A percentile compares a stretch with the other conserved stretches of the same genome.
Conservation (phyloP, 2,888 invertebrate genomes). For the Ashinkailepas kermadecensis region DNA sequence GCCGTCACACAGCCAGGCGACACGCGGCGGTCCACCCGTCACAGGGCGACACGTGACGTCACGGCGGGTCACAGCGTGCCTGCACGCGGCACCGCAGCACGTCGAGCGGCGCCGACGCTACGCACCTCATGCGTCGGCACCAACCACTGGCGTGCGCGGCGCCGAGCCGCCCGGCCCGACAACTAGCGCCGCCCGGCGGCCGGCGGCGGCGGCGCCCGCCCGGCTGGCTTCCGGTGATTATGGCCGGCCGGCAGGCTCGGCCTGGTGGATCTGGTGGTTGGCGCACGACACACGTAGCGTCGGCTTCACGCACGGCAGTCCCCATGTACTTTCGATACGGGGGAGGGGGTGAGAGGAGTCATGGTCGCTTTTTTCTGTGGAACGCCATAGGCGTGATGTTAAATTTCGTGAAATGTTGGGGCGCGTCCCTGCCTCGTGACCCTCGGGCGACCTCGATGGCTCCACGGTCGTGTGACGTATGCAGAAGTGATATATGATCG, state of each 20-base stretch:
- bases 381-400: too few relatives aligned
- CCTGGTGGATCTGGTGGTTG: neutral
- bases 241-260: neutral
- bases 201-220: neutral
- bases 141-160: neutral
- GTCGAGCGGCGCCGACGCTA: neutral
- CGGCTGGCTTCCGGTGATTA: constrained; percentile 6
- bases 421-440: too few relatives aligned
- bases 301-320: neutral
- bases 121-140: neutral
- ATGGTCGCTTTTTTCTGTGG: too few relatives aligned
- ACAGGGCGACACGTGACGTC: neutral
- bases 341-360: too few relatives aligned
- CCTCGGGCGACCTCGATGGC: too few relatives aligned
- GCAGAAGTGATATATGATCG: too few relatives aligned
- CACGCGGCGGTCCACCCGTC: neutral
- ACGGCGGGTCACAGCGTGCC: too few relatives aligned
- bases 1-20: too few relatives aligned
- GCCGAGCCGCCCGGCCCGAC: neutral
- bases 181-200: neutral
- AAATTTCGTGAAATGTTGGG: too few relatives aligned
- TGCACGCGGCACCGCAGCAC: too few relatives aligned
- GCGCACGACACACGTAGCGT: neutral
- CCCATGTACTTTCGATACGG: too few relatives aligned
- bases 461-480: too few relatives aligned